Evolutionary conservation across 2,888 invertebrate species (phyloP), one percentile per base, ranked within the genome.

Genomic region (Campaea margaritaria): DNA sequence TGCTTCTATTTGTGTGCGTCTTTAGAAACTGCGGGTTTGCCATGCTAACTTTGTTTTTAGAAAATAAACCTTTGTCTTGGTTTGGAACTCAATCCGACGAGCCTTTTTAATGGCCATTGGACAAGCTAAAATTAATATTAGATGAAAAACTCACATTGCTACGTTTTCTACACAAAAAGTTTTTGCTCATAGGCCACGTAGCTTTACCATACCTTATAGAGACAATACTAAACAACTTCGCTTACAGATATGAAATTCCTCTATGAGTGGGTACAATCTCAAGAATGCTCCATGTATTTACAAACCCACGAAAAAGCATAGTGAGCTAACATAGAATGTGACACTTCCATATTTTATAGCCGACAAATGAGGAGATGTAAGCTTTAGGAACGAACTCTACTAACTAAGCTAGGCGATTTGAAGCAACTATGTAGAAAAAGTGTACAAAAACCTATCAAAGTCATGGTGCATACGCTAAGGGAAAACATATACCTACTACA

Each of bases 311-410:
- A 67, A 56, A 64, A 31, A 31, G 31, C 66, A 60, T 57, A 70
- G 67, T 61, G 55, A 56, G 61, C 51, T 45, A 56, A 65, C 65
- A 65, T 72, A 65, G 69, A 75, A 76, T 75, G 68, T 74, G 70
- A 69, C 78, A 79, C 75, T 68, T 75, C 67, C 58, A 60, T 11
- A 34, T 34, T 64, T 62, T 47, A 49, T 48, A 69, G 58, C 15
- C 42, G 55, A 65, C 56, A 66, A 62, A 65, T 66, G 62, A 62
- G 51, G 66, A 58, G 56, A 60, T 62, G 8, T 31, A 50, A n/a
- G 7, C 9, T 14, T 27, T 27, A 49, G 14, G 39, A n/a, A 8
- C 21, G 36, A 36, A 36, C 9, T 36, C 15, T n/a, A 16, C 47
- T 38, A 14, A 16, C 15, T 15, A 10, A 10, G 10, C 45, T 1